Percentiles rank a stretch among this genome's conserved stretches.
These are phyloP conservation scores for Xiphydria camelus DNA, from an alignment of 2,888 invertebrate genomes.

Conservation along the genomic window DNA sequence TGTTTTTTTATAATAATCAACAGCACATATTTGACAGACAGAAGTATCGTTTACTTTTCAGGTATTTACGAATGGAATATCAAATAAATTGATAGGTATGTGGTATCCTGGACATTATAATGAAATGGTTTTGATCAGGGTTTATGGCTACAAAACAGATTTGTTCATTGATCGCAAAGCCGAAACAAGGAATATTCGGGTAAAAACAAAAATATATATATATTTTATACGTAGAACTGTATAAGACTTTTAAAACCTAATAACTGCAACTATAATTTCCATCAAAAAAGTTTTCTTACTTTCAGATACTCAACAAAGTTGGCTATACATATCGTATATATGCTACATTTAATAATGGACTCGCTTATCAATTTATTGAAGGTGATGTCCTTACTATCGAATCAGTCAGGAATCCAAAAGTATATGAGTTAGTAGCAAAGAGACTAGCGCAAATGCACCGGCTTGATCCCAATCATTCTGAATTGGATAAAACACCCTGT, in stretches of 20 bases:
- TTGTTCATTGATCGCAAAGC: constrained; percentile 85
- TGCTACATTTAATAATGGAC: constrained; percentile 91
- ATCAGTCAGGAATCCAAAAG: constrained; percentile 66
- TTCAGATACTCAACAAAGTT: constrained; percentile 67
- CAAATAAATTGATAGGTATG: constrained; percentile 83
- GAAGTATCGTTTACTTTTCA: constrained; percentile 56
- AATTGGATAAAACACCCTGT: constrained; percentile 64
- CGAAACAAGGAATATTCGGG: constrained; percentile 67
- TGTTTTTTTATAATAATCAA: constrained; percentile 7
- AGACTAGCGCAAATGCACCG: constrained; percentile 86
- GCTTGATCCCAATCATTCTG: constrained; percentile 55
- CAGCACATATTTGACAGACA: not conserved
- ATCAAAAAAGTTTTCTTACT: constrained; percentile 2
- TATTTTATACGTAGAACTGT: constrained; percentile 6
- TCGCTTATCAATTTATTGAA: constrained; percentile 85
- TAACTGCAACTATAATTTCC: not conserved
- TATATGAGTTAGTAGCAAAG: constrained; percentile 76
- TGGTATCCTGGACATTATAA: constrained; percentile 57
- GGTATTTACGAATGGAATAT: constrained; percentile 93
- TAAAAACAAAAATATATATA: constrained; percentile 20
- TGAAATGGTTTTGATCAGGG: constrained; percentile 80
- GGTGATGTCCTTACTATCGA: constrained; percentile 76
- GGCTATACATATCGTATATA: constrained; percentile 85
- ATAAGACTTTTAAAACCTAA: constrained; percentile 1
- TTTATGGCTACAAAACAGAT: constrained; percentile 94